Percentiles rank a stretch among this genome's conserved stretches.
phyloP scores from a whole-genome alignment of 2,113 vertebrate species.

The Ictidomys tridecemlineatus region DNA sequence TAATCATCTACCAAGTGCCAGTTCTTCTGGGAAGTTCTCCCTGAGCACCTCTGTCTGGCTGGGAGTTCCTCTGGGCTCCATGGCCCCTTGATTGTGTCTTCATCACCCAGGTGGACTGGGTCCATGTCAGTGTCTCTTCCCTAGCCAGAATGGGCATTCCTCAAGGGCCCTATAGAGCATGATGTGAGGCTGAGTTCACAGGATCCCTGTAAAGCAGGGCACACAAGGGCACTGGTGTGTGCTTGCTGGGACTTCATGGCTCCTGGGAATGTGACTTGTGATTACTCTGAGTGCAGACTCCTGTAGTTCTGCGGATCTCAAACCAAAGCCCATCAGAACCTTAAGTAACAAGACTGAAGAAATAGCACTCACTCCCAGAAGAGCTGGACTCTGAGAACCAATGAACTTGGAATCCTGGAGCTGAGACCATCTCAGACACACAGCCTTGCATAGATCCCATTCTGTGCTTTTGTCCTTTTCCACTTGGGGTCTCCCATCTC shows the following conservation, averaged over 20 bases:
- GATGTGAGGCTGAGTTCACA: not conserved
- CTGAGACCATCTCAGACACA: not conserved
- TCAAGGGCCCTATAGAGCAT: not conserved
- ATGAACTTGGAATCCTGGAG: not conserved
- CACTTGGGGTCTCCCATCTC: not conserved
- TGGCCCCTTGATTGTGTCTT: not conserved
- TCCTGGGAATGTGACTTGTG: not conserved
- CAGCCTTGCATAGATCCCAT: not conserved
- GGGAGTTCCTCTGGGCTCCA: not conserved
- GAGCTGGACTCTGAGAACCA: not conserved
- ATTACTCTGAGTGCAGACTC: not conserved
- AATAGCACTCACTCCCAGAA: not conserved
- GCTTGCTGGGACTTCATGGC: not conserved
- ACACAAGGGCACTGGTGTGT: not conserved
- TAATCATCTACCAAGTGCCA: not conserved
- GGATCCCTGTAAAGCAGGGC: not conserved
- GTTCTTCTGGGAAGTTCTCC: not conserved
- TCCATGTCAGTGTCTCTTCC: not conserved
- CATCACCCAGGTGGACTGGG: not conserved
- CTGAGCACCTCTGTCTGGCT: not conserved
- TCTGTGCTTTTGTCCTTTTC: not conserved
- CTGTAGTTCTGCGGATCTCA: slow-evolving; percentile 32
- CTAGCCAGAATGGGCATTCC: not conserved
- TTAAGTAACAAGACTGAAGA: not conserved
- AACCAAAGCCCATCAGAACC: not conserved